phyloP scores from a whole-genome alignment of 2,888 invertebrate genomes.

The Polydrusus cervinus region DNA sequence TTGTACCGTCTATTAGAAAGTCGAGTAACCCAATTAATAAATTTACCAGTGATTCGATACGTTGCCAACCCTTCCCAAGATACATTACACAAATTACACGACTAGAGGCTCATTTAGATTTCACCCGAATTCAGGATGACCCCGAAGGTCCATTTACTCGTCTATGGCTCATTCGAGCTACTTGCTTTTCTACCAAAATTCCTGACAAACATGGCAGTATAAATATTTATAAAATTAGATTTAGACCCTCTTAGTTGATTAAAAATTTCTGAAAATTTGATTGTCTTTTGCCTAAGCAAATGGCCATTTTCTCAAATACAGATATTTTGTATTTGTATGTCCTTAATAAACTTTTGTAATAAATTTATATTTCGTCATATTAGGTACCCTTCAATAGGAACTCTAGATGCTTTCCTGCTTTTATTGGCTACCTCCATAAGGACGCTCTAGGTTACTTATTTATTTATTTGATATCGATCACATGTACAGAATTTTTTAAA shows the following conservation, averaged over 20 bases:
- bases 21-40: constrained; percentile 46
- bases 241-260: constrained; percentile 11
- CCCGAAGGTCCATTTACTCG: constrained; percentile 32
- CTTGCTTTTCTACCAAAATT: constrained; percentile 24
- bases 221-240: constrained; percentile 27
- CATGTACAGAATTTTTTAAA: no score
- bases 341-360: no score
- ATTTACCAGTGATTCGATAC: constrained; percentile 42
- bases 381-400: no score
- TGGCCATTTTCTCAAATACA: not conserved
- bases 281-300: constrained; percentile 7
- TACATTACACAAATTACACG: constrained; percentile 47
- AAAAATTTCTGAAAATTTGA: constrained; percentile 9
- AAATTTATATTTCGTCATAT: no score
- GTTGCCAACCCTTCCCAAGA: constrained; percentile 37
- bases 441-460: no score
- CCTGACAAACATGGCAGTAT: constrained; percentile 6
- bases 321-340: not conserved
- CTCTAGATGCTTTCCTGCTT: no score
- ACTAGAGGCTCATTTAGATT: constrained; percentile 46
- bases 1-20: constrained; percentile 32
- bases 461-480: no score
- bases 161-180: constrained; percentile 26
- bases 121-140: constrained; percentile 39
- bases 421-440: no score